Percentiles rank a stretch among this genome's conserved stretches.
phyloP scores from a whole-genome alignment of 2,888 invertebrate genomes.

The Priocnemis perturbator region DNA sequence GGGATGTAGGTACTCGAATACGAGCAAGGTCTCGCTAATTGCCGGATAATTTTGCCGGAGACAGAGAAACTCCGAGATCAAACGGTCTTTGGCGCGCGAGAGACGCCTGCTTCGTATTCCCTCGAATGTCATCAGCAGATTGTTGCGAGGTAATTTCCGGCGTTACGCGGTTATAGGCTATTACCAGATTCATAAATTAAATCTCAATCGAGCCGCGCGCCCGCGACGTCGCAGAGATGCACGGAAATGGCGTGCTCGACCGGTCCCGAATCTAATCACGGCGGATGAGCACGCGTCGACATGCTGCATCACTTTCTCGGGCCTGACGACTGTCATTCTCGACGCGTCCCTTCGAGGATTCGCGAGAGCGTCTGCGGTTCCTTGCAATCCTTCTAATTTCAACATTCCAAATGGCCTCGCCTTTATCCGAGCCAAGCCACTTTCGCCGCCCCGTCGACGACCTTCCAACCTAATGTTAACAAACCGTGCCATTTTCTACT shows the following conservation, averaged over 20 bases:
- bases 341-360: too few species aligned
- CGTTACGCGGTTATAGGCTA: conserved; percentile 8
- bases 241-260: too few species aligned
- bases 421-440: conserved; percentile 38
- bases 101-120: conserved; percentile 11
- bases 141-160: conserved; percentile 26
- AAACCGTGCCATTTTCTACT: conserved; percentile 60
- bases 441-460: conserved; percentile 37
- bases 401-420: conserved; percentile 6
- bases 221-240: too few species aligned
- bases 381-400: background rate
- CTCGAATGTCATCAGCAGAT: conserved; percentile 19
- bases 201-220: background rate
- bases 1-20: conserved; percentile 67
- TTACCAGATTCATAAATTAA: background rate
- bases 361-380: too few species aligned
- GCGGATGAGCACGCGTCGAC: too few species aligned
- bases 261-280: too few species aligned
- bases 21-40: conserved; percentile 66
- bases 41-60: conserved; percentile 65
- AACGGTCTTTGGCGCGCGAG: conserved; percentile 32
- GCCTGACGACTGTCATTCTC: too few species aligned
- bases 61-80: conserved; percentile 48
- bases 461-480: conserved; percentile 58
- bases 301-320: too few species aligned